These are phyloP conservation scores for Caenorhabditis becei DNA, from an alignment of 2,888 invertebrate species.

Conservation along the genomic window DNA sequence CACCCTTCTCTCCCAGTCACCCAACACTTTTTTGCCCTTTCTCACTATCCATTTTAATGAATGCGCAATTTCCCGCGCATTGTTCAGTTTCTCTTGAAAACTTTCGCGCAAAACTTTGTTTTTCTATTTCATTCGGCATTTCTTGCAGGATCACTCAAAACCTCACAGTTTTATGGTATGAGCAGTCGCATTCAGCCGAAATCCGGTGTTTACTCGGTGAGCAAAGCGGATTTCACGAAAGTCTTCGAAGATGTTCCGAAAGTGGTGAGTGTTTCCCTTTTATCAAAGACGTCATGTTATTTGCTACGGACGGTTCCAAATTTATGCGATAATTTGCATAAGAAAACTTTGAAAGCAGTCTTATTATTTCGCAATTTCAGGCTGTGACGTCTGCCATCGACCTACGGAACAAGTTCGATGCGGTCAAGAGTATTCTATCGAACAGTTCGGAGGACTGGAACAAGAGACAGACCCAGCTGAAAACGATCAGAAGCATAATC, in stretches of 20 bases:
- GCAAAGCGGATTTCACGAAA: constrained; percentile 54
- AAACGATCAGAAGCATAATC: constrained; percentile 41
- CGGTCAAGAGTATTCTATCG: constrained; percentile 30
- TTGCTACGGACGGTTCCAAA: too few species aligned
- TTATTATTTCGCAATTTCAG: constrained; percentile 10
- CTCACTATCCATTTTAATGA: constrained; percentile 3
- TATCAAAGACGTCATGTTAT: too few species aligned
- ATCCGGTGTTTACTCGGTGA: constrained; percentile 40
- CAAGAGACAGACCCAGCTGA: constrained; percentile 49
- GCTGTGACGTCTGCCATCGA: constrained; percentile 39
- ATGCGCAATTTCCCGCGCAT: not conserved
- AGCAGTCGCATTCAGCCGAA: constrained; percentile 47
- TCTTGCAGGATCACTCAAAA: constrained; percentile 15
- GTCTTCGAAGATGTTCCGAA: constrained; percentile 55
- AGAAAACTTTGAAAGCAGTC: too few species aligned
- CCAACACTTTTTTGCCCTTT: constrained; percentile 15
- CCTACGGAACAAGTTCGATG: constrained; percentile 43
- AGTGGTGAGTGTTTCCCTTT: constrained; percentile 28
- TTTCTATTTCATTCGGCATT: not conserved
- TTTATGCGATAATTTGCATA: too few species aligned
- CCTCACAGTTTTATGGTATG: constrained; percentile 28
- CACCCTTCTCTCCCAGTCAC: not conserved
- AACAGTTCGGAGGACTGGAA: constrained; percentile 57
- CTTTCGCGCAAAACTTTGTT: too few species aligned
- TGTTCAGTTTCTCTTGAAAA: too few species aligned